These are phyloP conservation scores for Ectemnius continuus DNA, from an alignment of 2,888 invertebrate genomes.

Conservation along the genomic window DNA sequence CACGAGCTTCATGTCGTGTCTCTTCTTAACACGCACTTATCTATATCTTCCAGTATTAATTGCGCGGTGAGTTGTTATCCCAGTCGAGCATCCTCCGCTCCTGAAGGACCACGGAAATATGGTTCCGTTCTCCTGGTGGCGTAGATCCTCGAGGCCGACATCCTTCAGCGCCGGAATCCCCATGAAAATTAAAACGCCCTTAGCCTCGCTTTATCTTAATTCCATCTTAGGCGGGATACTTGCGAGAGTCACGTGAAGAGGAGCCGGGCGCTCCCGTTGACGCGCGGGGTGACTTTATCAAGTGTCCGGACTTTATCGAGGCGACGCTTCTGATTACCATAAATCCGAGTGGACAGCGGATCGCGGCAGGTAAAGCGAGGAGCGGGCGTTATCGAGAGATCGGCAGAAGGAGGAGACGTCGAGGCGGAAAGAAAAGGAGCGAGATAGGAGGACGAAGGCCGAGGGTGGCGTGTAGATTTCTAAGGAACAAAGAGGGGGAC, in stretches of 20 bases:
- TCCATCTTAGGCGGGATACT: too few species aligned
- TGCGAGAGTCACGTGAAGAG: too few species aligned
- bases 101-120: too few species aligned
- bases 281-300: conserved; percentile 1
- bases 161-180: too few species aligned
- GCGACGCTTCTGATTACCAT: neutral
- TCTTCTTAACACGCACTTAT: conserved; percentile 22
- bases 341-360: neutral
- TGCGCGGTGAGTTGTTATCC: conserved; percentile 36
- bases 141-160: too few species aligned
- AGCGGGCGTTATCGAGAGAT: conserved; percentile 2
- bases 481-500: conserved; percentile 38
- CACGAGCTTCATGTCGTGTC: conserved; percentile 27
- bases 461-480: conserved; percentile 7
- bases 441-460: conserved; percentile 14
- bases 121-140: too few species aligned
- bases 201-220: too few species aligned
- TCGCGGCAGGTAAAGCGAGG: neutral
- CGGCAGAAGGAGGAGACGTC: conserved; percentile 19
- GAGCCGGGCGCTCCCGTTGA: neutral
- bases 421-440: conserved; percentile 12
- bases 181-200: too few species aligned
- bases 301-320: neutral
- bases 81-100: neutral
- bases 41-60: conserved; percentile 46